Conservation (phyloP, 2,888 invertebrate genomes). For the Lydus trimaculatus region DNA sequence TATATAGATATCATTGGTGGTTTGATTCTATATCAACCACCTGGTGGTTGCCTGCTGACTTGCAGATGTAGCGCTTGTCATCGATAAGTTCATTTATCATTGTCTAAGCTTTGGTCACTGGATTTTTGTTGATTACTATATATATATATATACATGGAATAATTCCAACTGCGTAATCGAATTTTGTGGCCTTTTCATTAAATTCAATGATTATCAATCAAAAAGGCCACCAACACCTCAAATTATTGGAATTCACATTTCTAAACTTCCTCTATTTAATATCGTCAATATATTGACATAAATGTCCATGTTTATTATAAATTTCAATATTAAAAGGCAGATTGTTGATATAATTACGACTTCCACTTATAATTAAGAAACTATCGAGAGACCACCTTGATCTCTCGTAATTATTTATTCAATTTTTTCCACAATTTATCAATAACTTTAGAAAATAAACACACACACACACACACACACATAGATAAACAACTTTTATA, state of each 20-base stretch:
- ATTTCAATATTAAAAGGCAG: conserved; percentile 8
- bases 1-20: conserved; percentile 57
- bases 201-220: neutral
- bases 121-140: neutral
- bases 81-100: conserved; percentile 40
- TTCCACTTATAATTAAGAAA: conserved; percentile 13
- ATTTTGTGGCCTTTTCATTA: neutral
- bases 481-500: neutral
- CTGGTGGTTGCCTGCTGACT: conserved; percentile 52
- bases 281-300: conserved; percentile 12
- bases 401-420: conserved; percentile 8
- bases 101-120: conserved; percentile 11
- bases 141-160: neutral
- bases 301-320: conserved; percentile 11
- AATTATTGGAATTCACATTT: neutral
- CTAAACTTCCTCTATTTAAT: neutral
- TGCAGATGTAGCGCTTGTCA: conserved; percentile 49
- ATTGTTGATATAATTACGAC: conserved; percentile 15
- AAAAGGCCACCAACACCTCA: neutral
- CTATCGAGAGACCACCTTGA: conserved; percentile 15
- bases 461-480: neutral
- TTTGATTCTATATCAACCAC: conserved; percentile 52
- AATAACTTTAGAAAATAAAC: neutral
- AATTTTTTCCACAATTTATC: neutral
- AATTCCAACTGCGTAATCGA: neutral